Conservation (phyloP, 1,140 invertebrate species). For the Saxidomus purpurata region DNA sequence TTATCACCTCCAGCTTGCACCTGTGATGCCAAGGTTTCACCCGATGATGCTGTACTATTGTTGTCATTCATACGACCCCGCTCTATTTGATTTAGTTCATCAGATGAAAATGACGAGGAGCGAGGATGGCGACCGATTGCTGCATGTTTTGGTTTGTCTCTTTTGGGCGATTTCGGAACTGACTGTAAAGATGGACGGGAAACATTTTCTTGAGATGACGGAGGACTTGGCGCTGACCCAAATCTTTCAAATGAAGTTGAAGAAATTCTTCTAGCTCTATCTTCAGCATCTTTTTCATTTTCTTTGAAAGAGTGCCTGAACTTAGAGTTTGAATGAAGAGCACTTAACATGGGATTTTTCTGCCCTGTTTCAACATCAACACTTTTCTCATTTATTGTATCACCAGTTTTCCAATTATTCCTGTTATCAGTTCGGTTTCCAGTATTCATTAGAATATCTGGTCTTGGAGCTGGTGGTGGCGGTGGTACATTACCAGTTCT, state of each 20-base stretch:
- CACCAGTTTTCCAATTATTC: background rate
- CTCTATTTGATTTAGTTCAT: constrained; percentile 69
- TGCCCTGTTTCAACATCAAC: background rate
- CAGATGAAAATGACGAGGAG: constrained; percentile 66
- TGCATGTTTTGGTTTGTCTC: constrained; percentile 59
- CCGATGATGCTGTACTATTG: constrained; percentile 55
- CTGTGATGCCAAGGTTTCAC: constrained; percentile 64
- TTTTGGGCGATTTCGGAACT: constrained; percentile 64
- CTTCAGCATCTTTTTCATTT: constrained; percentile 72
- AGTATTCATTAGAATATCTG: background rate
- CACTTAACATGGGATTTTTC: constrained; percentile 68
- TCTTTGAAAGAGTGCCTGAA: constrained; percentile 71
- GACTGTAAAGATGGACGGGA: constrained; percentile 63
- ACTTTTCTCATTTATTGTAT: background rate
- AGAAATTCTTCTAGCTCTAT: constrained; percentile 70
- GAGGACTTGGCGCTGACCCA: constrained; percentile 50
- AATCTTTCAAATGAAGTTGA: constrained; percentile 54
- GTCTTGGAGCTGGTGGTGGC: constrained; percentile 12
- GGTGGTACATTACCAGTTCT: background rate
- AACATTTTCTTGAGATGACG: constrained; percentile 14
- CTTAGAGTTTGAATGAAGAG: constrained; percentile 69
- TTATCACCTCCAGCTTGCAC: constrained; percentile 7
- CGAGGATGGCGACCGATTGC: constrained; percentile 68
- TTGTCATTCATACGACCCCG: constrained; percentile 34
- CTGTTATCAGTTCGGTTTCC: background rate